Percentiles rank a stretch among this genome's conserved stretches.
phyloP scores from a whole-genome alignment of 2,888 invertebrate species.

The Parnassius glacialis region DNA sequence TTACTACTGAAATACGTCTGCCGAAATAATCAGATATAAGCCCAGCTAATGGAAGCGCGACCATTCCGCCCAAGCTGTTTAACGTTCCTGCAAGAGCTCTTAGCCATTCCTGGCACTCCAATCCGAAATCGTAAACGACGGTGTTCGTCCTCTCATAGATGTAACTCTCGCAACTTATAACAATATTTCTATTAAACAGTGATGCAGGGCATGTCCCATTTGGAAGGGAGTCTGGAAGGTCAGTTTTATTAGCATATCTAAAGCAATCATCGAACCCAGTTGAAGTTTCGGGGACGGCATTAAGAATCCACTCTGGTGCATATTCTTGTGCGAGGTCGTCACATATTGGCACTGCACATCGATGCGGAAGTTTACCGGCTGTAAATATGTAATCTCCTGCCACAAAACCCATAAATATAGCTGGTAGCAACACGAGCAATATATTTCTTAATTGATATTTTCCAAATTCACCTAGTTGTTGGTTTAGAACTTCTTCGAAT shows the following conservation, averaged over 20 bases:
- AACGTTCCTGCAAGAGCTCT: conserved; percentile 87
- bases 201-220: conserved; percentile 46
- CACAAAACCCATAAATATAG: conserved; percentile 60
- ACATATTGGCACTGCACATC: conserved; percentile 61
- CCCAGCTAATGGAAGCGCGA: conserved; percentile 85
- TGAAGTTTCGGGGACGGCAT: conserved; percentile 55
- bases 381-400: conserved; percentile 69
- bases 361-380: conserved; percentile 58
- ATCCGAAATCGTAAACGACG: conserved; percentile 65
- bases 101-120: conserved; percentile 83
- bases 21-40: conserved; percentile 84
- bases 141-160: conserved; percentile 63
- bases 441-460: conserved; percentile 62
- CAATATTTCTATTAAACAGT: conserved; percentile 54
- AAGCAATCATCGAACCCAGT: conserved; percentile 60
- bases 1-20: conserved; percentile 59
- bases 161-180: conserved; percentile 56
- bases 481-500: conserved; percentile 59
- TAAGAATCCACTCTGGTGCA: conserved; percentile 57
- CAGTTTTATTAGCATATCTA: conserved; percentile 48
- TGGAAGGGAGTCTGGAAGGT: conserved; percentile 31
- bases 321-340: conserved; percentile 52
- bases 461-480: conserved; percentile 62
- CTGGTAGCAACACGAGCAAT: conserved; percentile 51
- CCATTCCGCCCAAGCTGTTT: conserved; percentile 85